phyloP scores from a whole-genome alignment of 2,888 invertebrate species.

The Cremastinae sp. region DNA sequence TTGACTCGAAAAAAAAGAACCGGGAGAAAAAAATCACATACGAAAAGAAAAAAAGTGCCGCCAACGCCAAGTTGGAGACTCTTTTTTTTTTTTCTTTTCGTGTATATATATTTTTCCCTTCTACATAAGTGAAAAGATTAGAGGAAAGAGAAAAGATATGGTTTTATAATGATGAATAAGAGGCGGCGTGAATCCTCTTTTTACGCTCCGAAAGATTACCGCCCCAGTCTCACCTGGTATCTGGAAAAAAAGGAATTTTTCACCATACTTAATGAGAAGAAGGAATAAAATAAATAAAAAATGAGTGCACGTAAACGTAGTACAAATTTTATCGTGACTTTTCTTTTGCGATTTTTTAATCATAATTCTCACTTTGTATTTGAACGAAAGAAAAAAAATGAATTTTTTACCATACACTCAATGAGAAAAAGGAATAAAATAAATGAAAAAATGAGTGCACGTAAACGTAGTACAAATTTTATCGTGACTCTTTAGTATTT shows the following conservation, averaged over 20 bases:
- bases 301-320: background rate
- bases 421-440: conserved; percentile 1
- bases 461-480: conserved; percentile 8
- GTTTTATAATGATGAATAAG: conserved; percentile 49
- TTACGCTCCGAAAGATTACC: background rate
- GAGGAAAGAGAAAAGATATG: conserved; percentile 47
- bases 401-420: background rate
- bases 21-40: conserved; percentile 41
- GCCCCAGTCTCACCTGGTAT: conserved; percentile 11
- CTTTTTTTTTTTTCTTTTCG: conserved; percentile 39
- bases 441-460: background rate
- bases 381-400: conserved; percentile 7
- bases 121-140: conserved; percentile 52
- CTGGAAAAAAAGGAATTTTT: conserved; percentile 13
- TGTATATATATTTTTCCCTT: no score
- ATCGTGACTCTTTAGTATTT: no score
- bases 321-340: conserved; percentile 17
- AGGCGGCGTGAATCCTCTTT: conserved; percentile 11
- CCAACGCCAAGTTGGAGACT: conserved; percentile 46
- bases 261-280: background rate
- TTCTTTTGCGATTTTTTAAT: no score
- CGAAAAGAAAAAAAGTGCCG: conserved; percentile 50
- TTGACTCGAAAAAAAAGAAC: conserved; percentile 61
- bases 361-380: no score
- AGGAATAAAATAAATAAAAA: background rate